These are phyloP conservation scores for Eumacrocentrus americanus DNA, from an alignment of 2,888 invertebrate genomes.

Conservation along the genomic window DNA sequence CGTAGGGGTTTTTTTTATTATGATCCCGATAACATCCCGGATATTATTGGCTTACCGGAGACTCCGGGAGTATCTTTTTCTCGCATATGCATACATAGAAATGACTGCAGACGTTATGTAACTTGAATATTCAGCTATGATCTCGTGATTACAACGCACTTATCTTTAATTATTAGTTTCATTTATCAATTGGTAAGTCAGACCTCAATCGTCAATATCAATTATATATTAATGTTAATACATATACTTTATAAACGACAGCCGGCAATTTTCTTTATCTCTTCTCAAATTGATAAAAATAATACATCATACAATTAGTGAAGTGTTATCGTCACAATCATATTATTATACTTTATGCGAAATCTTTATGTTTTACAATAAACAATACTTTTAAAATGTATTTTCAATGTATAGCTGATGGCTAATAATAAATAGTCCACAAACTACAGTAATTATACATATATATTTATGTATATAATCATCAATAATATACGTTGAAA, in stretches of 20 bases:
- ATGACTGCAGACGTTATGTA: background rate
- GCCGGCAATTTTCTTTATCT: constrained; percentile 10
- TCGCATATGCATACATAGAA: constrained; percentile 6
- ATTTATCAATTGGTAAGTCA: constrained; percentile 13
- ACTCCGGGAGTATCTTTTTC: constrained; percentile 23
- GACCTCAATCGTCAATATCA: constrained; percentile 11
- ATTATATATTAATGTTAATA: background rate
- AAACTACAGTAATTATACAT: background rate
- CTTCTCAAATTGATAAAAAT: constrained; percentile 13
- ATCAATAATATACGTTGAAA: background rate
- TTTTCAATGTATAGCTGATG: constrained; percentile 5
- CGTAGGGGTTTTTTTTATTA: constrained; percentile 11
- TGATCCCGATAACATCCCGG: background rate
- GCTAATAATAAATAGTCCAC: background rate
- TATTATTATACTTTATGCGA: constrained; percentile 7
- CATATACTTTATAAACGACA: constrained; percentile 12
- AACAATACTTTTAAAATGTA: constrained; percentile 9
- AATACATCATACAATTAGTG: constrained; percentile 6
- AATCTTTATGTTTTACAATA: constrained; percentile 3
- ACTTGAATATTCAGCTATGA: background rate
- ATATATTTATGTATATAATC: constrained; percentile 1
- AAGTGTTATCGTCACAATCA: background rate
- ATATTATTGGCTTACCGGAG: background rate
- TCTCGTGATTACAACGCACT: constrained; percentile 8
- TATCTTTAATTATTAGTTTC: background rate